These are phyloP conservation scores for Plebejus melissa DNA, from an alignment of 2,888 invertebrate species.

Conservation along the genomic window DNA sequence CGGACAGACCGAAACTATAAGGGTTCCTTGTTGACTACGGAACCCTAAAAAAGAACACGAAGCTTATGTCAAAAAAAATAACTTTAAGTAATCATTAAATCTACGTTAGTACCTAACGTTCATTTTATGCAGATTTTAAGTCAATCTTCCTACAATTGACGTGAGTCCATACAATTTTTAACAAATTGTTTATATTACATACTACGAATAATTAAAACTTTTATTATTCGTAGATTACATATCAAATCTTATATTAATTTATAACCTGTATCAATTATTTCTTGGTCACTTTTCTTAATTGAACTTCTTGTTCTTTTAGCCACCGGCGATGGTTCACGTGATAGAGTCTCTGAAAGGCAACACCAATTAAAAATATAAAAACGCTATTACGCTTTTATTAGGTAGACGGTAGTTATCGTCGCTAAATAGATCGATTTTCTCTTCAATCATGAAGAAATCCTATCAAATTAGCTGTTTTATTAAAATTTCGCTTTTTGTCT, in stretches of 20 bases:
- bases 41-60: too few relatives aligned
- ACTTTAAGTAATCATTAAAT: too few relatives aligned
- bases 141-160: not conserved
- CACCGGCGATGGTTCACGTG: conserved; percentile 43
- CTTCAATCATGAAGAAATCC: too few relatives aligned
- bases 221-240: too few relatives aligned
- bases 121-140: not conserved
- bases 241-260: conserved; percentile 23
- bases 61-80: too few relatives aligned
- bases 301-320: conserved; percentile 50
- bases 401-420: not conserved
- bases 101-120: not conserved
- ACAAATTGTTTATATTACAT: too few relatives aligned
- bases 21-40: too few relatives aligned
- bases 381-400: not conserved
- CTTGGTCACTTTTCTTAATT: conserved; percentile 40
- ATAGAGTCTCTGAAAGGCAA: conserved; percentile 31
- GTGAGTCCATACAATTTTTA: not conserved
- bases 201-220: too few relatives aligned
- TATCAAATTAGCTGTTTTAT: too few relatives aligned
- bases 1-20: too few relatives aligned
- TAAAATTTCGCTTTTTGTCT: not conserved
- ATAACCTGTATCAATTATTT: conserved; percentile 35
- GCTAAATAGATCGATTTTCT: too few relatives aligned
- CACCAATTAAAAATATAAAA: not conserved